Base-by-base conservation (phyloP, 2,888 invertebrate genomes). In the Sceliomorpha sp. region DNA sequence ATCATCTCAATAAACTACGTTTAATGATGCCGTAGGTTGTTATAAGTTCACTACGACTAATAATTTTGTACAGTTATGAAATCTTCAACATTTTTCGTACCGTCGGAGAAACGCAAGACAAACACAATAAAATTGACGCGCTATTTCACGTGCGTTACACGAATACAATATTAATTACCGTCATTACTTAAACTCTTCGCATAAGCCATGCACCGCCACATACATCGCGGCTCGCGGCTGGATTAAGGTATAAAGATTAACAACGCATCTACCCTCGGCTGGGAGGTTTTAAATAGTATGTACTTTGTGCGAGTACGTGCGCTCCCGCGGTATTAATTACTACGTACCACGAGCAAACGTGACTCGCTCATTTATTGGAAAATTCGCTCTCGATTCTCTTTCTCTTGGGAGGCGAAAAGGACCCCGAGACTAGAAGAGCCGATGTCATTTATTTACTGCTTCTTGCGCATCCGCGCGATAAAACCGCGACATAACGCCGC, bases 181-280 rank as follows among this genome's bases (percentile, higher is more conserved):
- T 24, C 39, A 40, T 47, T 47, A 40, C 8, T 40, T 3, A 31
- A 31, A 9, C 10, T 31, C 31, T 31, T 9, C 31, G 10, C 31
- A 31, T 10, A 10, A 6, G 10, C n/a, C 10, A n/a, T 10, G n/a
- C 10, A n/a, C 17, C 8, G 36, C 3, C 13, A 14, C 13, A 14
- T 37, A 13, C 13, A 37, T 13, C 7, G 20, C 8, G 9, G 6
- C 10, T 12, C 1, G 13, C 24, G 12, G 42, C 26, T 24, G 27
- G 47, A 63, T 55, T 63, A 47, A 53, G 62, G 53, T 47, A 31
- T 48, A 17, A 10, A 10, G 40, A 55, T 63, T 62, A 51, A 53
- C 45, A 44, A 15, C 32, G 14, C 37, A 40, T 45, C 15, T 20
- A 20, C 5, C 20, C 20, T 2, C 20, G 26, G 24, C 42, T n/a